Base-by-base conservation (phyloP, 2,888 invertebrate genomes). In the Drosophila pegasa region DNA sequence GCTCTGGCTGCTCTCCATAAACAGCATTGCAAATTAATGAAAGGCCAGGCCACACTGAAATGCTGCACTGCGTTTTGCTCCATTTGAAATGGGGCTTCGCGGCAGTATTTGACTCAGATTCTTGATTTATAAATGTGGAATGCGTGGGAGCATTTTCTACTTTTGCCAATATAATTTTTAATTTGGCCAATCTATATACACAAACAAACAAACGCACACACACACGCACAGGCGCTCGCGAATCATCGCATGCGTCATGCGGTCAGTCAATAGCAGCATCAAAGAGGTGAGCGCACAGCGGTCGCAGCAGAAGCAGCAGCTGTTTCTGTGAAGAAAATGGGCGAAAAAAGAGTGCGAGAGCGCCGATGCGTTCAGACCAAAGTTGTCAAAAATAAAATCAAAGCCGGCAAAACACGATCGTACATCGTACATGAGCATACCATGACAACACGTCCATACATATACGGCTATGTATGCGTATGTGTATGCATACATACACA, bases 91-190 rank as follows among this genome's bases (percentile, higher is more conserved):
- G 51, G 54, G 62, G 51, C 48, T 64, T 60, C 31, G 59, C 8
- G 25, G 54, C 72, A 71, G 59, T 58, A 51, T 71, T 65, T 58
- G 64, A 56, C 58, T 70, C 74, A 57, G 41, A 65, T 71, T 68
- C 66, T 71, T 67, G 52, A 80, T 80, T 80, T 75, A 77, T 72
- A 67, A 65, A 77, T 67, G 47, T 71, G 56, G 67, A 83, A 60
- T 71, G 82, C 82, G 83, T 83, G 88, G 83, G 83, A 47, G 74
- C 70, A 56, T 71, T 87, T 81, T 81, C 74, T 62, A 76, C 87
- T 61, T 74, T 76, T 84, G 80, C 77, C 66, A 77, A 78, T 67
- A 57, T 73, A 22, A 6, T 51, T 56, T 64, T 65, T 65, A 56
- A 62, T 75, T 70, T 78, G 75, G 61, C 38, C 59, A 68, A 62